phyloP scores from a whole-genome alignment of 2,113 vertebrate genomes.

The Myiagra hebetior region DNA sequence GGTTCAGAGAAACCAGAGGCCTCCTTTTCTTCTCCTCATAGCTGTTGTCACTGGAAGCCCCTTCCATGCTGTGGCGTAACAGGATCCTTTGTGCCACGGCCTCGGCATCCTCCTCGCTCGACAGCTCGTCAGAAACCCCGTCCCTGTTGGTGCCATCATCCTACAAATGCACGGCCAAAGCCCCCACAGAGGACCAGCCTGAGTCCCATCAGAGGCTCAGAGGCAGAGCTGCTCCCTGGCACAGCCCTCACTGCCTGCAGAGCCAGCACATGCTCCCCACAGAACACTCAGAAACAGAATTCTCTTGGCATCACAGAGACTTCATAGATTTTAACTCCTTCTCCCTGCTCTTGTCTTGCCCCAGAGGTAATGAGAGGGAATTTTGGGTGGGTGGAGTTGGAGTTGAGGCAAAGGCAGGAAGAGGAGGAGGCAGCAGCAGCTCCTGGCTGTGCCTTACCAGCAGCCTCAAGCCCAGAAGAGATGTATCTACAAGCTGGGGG shows the following conservation, averaged over 20 bases:
- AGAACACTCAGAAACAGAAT: neutral
- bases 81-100: slow-evolving; percentile 24
- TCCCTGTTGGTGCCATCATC: slow-evolving; percentile 54
- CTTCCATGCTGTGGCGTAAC: slow-evolving; percentile 61
- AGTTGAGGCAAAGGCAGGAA: neutral
- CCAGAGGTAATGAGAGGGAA: neutral
- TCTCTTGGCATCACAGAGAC: neutral
- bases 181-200: neutral
- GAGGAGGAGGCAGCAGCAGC: neutral
- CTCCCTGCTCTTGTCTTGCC: neutral
- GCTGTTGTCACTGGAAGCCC: slow-evolving; percentile 68
- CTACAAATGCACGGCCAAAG: slow-evolving; percentile 51
- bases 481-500: neutral
- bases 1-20: slow-evolving; percentile 54
- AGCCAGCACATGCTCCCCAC: neutral
- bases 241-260: neutral
- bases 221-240: neutral
- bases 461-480: neutral
- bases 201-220: neutral
- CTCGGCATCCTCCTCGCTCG: slow-evolving; percentile 88
- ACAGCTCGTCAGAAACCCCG: slow-evolving; percentile 86
- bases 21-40: slow-evolving; percentile 73
- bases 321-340: neutral
- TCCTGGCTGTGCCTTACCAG: neutral
- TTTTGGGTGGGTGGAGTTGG: neutral